These are phyloP conservation scores for Pachycephus smyrnensis DNA, from an alignment of 2,888 invertebrate genomes.

Conservation along the genomic window DNA sequence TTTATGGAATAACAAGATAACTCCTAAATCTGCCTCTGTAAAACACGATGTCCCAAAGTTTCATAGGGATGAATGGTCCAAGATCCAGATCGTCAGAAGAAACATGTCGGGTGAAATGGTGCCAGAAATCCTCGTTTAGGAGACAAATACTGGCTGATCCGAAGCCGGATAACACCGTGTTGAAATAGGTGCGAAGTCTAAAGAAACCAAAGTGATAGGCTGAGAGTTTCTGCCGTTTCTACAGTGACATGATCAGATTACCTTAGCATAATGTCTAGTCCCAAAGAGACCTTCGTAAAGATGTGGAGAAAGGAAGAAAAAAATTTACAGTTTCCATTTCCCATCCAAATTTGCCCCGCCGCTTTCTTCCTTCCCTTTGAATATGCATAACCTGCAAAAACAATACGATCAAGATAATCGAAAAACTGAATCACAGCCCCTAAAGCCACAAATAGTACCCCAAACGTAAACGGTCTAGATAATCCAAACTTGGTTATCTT, in stretches of 20 bases:
- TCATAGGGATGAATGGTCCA: slow-evolving; percentile 32
- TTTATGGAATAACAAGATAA: slow-evolving; percentile 4
- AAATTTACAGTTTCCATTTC: slow-evolving; percentile 42
- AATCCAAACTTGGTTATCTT: background rate
- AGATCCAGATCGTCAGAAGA: slow-evolving; percentile 34
- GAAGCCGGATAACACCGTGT: slow-evolving; percentile 43
- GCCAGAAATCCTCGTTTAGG: slow-evolving; percentile 35
- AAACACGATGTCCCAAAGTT: slow-evolving; percentile 17
- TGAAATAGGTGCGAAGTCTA: slow-evolving; percentile 52
- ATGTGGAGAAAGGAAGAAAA: slow-evolving; percentile 22
- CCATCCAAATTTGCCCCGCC: slow-evolving; percentile 2
- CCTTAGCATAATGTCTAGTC: slow-evolving; percentile 18
- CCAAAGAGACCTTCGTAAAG: slow-evolving; percentile 17
- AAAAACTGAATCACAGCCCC: background rate
- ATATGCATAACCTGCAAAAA: slow-evolving; percentile 36
- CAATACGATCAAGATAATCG: background rate
- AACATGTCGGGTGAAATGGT: slow-evolving; percentile 29
- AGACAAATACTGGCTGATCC: slow-evolving; percentile 44
- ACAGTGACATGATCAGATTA: slow-evolving; percentile 43
- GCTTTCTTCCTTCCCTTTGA: slow-evolving; percentile 3
- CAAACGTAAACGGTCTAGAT: background rate
- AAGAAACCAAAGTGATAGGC: slow-evolving; percentile 23
- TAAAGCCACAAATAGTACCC: background rate
- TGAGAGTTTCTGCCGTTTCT: slow-evolving; percentile 15
- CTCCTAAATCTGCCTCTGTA: slow-evolving; percentile 18